These are phyloP conservation scores for Plebejus anna DNA, from an alignment of 2,888 invertebrate species.

Conservation along the genomic window DNA sequence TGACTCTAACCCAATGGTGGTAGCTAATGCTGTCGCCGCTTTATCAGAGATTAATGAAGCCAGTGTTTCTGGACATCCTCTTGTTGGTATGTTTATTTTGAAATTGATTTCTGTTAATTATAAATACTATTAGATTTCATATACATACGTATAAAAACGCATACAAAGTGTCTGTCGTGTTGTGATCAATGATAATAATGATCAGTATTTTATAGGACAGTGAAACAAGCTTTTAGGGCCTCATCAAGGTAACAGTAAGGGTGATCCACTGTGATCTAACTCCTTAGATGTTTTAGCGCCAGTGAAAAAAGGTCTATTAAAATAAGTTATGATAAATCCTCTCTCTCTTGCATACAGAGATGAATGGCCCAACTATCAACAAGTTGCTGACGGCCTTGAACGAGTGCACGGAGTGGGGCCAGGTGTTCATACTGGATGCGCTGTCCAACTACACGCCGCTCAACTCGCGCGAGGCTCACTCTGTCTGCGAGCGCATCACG, in stretches of 20 bases:
- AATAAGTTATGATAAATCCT: too few species aligned
- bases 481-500: slow-evolving; percentile 98
- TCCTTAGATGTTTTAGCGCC: too few species aligned
- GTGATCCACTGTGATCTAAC: too few species aligned
- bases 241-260: too few species aligned
- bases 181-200: too few species aligned
- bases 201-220: too few species aligned
- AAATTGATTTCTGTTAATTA: neutral
- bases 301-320: too few species aligned
- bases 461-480: slow-evolving; percentile 98
- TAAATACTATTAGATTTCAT: neutral
- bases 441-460: slow-evolving; percentile 97
- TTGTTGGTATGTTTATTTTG: slow-evolving; percentile 83
- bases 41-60: slow-evolving; percentile 99
- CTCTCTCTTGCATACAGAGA: slow-evolving; percentile 76
- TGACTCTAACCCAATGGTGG: slow-evolving; percentile 99
- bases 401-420: slow-evolving; percentile 99
- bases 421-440: slow-evolving; percentile 98
- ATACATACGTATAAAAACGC: neutral
- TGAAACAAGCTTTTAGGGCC: too few species aligned
- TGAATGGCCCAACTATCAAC: slow-evolving; percentile 98
- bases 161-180: too few species aligned
- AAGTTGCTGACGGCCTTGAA: slow-evolving; percentile 98
- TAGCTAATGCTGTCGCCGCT: slow-evolving; percentile 99
- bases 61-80: slow-evolving; percentile 94